These are phyloP conservation scores for Castor canadensis DNA, from an alignment of 2,113 vertebrate genomes.

Conservation along the genomic window DNA sequence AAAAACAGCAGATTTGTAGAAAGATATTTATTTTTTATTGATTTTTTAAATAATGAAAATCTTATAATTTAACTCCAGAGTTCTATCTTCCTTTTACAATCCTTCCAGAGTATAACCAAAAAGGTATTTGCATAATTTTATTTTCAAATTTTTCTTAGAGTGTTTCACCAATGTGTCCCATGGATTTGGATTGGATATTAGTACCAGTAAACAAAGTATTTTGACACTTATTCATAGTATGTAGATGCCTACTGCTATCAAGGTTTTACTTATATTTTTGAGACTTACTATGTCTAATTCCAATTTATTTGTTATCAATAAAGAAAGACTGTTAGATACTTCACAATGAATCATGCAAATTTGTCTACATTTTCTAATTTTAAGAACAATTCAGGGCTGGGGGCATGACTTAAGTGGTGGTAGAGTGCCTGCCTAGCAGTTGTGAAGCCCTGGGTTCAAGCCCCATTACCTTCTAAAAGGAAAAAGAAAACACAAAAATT, in stretches of 20 bases:
- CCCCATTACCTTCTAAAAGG: too few species aligned
- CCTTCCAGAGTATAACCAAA: not conserved
- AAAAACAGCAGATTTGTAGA: not conserved
- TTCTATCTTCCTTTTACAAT: not conserved
- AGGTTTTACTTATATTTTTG: not conserved
- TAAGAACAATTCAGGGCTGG: not conserved
- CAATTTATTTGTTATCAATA: not conserved
- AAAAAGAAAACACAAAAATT: too few species aligned
- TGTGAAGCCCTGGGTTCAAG: too few species aligned
- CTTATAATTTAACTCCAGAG: not conserved
- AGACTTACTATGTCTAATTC: not conserved
- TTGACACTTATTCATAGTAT: not conserved
- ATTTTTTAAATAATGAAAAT: not conserved
- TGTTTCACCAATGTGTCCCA: not conserved
- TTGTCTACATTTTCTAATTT: not conserved
- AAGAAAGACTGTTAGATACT: not conserved
- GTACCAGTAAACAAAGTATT: not conserved
- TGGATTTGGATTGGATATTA: not conserved
- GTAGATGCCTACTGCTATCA: not conserved
- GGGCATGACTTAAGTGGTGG: too few species aligned
- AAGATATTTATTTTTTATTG: not conserved
- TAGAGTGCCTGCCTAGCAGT: too few species aligned
- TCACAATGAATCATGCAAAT: not conserved
- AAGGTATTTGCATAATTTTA: not conserved
- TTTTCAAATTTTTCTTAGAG: not conserved